Conservation (phyloP, 2,113 vertebrate species). For the Poeciliopsis prolifica region DNA sequence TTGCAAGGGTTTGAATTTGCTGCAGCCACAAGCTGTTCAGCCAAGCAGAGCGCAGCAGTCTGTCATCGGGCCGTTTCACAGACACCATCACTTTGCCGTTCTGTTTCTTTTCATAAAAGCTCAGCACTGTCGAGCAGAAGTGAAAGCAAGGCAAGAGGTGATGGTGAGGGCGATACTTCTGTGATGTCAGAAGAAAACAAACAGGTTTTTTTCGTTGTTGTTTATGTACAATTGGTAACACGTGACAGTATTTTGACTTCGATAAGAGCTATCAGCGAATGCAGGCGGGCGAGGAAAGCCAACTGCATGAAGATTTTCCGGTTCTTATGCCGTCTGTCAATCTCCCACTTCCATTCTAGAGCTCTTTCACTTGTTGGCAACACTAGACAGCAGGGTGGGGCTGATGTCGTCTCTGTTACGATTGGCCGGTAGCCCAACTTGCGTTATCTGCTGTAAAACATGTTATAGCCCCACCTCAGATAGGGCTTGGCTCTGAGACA, state of each 20-base stretch:
- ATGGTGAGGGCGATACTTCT: constrained; percentile 20
- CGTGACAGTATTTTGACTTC: constrained; percentile 5
- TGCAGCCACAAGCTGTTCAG: constrained; percentile 65
- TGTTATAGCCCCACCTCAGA: constrained; percentile 86
- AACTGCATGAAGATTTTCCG: constrained; percentile 15
- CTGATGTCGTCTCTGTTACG: constrained; percentile 63
- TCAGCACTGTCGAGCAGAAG: constrained; percentile 38
- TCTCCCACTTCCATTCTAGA: constrained; percentile 38
- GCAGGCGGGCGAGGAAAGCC: constrained; percentile 27
- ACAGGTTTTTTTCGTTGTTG: constrained; percentile 19
- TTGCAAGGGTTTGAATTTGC: constrained; percentile 55
- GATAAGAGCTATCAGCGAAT: constrained; percentile 65
- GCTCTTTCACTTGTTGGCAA: constrained; percentile 36
- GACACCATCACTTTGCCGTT: constrained; percentile 39
- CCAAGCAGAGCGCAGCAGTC: constrained; percentile 60
- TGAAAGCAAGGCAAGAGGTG: constrained; percentile 14
- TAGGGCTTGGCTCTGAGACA: constrained; percentile 83
- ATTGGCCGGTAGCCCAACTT: constrained; percentile 71
- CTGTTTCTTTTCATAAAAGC: constrained; percentile 37
- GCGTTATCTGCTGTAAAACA: constrained; percentile 86
- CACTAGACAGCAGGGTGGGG: constrained; percentile 64
- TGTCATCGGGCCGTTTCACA: constrained; percentile 45
- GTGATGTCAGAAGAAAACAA: constrained; percentile 24
- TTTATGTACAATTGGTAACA: constrained; percentile 39
- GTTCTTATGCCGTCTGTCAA: constrained; percentile 50